Base-by-base conservation (phyloP, 1,140 invertebrate species). In the Drosophila persimilis region DNA sequence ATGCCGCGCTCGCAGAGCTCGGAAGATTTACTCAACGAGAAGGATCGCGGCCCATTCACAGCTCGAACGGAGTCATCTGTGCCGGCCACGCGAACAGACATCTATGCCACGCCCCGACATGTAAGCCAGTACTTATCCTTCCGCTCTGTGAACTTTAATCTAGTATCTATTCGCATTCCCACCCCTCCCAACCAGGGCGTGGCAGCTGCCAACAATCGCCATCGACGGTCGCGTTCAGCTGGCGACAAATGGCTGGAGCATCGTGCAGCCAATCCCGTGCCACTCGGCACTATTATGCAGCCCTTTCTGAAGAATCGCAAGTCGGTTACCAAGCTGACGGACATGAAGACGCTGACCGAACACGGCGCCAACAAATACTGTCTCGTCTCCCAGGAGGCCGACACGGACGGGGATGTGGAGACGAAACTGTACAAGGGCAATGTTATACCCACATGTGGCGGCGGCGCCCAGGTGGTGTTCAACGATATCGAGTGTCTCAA, bases 351-450 rank as follows among this genome's bases (percentile, higher is more conserved):
- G 88, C 93, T 98, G 24, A 94, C 93, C 0, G 94, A 94, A 62
- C 93, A 94, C 3, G 95, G 96, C 69, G 95, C 95, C 29, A 95
- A 95, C 0, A 98, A 98, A 90, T 99, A 99, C 91, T 96, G 97
- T 69, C 92, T 99, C 1, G 95, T 98, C 24, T 95, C 97, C 1
- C 98, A 99, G 92, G 95, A 97, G 74, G 95, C 96, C 44, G 97
- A 99, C 90, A 95, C 95, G 0, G 95, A 96, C 80, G 98, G 98
- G 0, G 97, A 98, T 90, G 91, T 99, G 2, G 97, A 98, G 92
- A 99, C 98, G 0, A 96, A 96, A 80, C 85, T 99, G 43, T 97
- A 97, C 80, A 99, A 99, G 94, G 98, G 95, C 46, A 96, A 99
- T 91, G 96, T 99, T 29, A 93, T 99, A 13, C 97, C 97, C 9